Conservation (phyloP, 1,140 invertebrate species). For the Asobara japonica region DNA sequence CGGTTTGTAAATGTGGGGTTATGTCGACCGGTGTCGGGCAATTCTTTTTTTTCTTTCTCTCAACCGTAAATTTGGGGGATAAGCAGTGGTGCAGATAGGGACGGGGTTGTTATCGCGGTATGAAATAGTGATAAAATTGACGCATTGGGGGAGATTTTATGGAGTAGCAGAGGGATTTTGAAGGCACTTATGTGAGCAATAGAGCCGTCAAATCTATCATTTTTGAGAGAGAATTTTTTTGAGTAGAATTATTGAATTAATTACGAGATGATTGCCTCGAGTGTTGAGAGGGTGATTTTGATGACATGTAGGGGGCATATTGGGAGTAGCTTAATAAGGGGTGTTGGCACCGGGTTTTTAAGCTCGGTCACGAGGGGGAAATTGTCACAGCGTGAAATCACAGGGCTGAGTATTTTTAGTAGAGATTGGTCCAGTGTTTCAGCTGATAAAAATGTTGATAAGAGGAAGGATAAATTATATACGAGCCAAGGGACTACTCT, state of each 20-base stretch:
- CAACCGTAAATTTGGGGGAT: no score
- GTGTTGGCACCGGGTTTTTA: not conserved
- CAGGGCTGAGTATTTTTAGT: not conserved
- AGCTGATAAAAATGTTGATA: not conserved
- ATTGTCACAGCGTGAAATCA: no score
- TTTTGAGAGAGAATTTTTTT: not conserved
- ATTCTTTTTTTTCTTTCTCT: no score
- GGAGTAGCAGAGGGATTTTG: not conserved
- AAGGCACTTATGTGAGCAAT: not conserved
- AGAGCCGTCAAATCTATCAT: no score
- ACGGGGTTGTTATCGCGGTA: not conserved
- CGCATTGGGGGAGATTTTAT: not conserved
- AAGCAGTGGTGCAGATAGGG: no score
- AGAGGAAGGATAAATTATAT: not conserved
- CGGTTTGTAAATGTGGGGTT: not conserved
- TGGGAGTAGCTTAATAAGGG: not conserved
- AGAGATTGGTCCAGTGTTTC: not conserved
- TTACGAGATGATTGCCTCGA: constrained; percentile 11
- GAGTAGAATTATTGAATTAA: not conserved
- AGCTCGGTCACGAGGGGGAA: no score
- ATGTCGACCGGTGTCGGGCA: not conserved
- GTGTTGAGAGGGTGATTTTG: not conserved
- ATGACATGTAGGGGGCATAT: not conserved
- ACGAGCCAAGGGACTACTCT: constrained; percentile 52
- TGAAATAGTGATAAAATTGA: not conserved